Evolutionary conservation across 2,113 vertebrate species (phyloP), one percentile per base, ranked within the genome.

Genomic region (Anarrhichthys ocellatus): DNA sequence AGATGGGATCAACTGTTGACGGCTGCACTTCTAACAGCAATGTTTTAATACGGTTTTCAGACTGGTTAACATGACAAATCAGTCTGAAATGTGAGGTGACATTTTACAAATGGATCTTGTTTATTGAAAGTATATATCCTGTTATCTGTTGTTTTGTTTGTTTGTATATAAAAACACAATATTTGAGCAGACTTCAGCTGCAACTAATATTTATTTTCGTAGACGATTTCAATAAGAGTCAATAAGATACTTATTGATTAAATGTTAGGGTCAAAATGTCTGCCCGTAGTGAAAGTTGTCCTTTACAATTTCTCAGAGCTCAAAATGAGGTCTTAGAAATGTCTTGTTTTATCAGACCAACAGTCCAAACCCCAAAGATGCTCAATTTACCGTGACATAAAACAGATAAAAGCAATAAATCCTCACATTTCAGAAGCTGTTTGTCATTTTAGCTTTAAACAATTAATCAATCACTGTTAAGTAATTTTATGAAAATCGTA

Each of bases 1-100:
- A 68, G 58, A 81, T 22, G 10, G 36, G 73, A 58, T 78, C 32
- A 46, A 13, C 18, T 63, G 73, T 32, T 85, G 85, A 87, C 87
- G 77, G 81, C 62, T 87, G 70, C 20, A 1, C 68, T 38, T 65
- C 20, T 46, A 22, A 70, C 29, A 52, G 52, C 15, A 2, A 61
- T 2, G 72, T 66, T 65, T 80, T 80, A 65, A 87, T 80, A n/a
- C 0, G 6, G 6, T 18, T 27, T 58, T 4, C 65, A 73, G 56
- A 64, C 52, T 42, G 14, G 29, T 38, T 34, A n/a, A 73, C 27
- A 36, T 46, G 46, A 44, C 48, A 3, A 52, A 48, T 74, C 11
- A 15, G 61, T 58, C 46, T 58, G 72, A 77, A 46, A 58, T 67
- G n/a, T n/a, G 38, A 40, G 10, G 56, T 1, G 24, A 65, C n/a